phyloP scores from a whole-genome alignment of 2,113 vertebrate genomes.

The Nyctibius bracteatus region DNA sequence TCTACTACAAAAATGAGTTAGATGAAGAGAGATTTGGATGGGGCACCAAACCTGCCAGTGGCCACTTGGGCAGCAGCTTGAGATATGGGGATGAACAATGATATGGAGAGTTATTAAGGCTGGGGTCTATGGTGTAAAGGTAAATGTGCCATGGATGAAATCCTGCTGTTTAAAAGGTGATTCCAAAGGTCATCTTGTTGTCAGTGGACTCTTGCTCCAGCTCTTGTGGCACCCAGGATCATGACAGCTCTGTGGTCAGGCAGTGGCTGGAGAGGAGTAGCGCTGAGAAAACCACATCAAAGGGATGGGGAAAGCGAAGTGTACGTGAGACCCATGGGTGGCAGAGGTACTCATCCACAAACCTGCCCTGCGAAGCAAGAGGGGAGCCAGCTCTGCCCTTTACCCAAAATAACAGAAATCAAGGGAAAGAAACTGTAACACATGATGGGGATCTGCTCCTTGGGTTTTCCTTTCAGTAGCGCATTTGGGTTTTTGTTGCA shows the following conservation, averaged over 20 bases:
- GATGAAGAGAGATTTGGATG: not conserved
- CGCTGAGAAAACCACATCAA: not conserved
- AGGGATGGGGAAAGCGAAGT: not conserved
- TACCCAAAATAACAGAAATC: not conserved
- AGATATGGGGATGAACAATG: fast-evolving
- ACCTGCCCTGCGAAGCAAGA: not conserved
- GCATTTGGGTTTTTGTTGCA: not conserved
- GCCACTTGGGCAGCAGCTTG: not conserved
- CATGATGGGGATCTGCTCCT: not conserved
- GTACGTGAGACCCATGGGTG: not conserved
- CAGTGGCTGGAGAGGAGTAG: not conserved
- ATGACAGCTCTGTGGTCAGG: not conserved
- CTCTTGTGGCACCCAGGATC: not conserved
- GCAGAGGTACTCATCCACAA: not conserved
- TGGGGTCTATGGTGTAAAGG: not conserved
- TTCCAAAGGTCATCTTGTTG: not conserved
- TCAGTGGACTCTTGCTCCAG: not conserved
- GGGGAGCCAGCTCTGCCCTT: not conserved
- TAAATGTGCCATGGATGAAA: not conserved
- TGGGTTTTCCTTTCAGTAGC: not conserved
- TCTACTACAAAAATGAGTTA: not conserved
- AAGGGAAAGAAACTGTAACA: not conserved
- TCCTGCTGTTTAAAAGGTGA: not conserved
- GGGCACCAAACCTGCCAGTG: not conserved
- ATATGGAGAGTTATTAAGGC: not conserved